Evolutionary conservation across 1,140 invertebrate species (phyloP).

Genomic region (Caerostris darwini): DNA sequence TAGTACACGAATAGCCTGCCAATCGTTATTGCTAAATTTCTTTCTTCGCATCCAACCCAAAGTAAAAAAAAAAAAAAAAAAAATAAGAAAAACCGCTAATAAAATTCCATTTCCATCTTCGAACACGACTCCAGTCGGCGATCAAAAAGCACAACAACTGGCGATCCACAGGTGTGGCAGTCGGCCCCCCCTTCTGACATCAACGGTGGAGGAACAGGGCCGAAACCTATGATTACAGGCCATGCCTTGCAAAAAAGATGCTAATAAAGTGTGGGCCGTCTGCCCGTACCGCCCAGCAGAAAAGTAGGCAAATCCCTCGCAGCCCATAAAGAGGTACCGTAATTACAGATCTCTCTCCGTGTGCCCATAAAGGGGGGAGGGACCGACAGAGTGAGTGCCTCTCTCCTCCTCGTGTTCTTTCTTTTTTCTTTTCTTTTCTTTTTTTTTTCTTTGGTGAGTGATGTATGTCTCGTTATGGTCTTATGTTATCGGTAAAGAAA

Average conservation of each 20-base stretch:
- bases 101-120: conserved; percentile 24
- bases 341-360: conserved; percentile 63
- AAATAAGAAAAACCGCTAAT: not conserved
- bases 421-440: not conserved
- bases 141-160: conserved; percentile 1
- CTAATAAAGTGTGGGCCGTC: conserved; percentile 73
- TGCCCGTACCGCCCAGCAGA: conserved; percentile 42
- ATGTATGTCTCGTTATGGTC: conserved; percentile 35
- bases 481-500: conserved; percentile 14
- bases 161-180: conserved; percentile 52
- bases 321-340: conserved; percentile 7
- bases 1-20: too few species aligned
- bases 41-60: not conserved
- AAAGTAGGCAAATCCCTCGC: conserved; percentile 36
- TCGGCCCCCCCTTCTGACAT: conserved; percentile 37
- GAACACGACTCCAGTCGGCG: not conserved
- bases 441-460: not conserved
- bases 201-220: not conserved
- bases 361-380: conserved; percentile 43
- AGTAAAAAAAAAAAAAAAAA: conserved; percentile 8
- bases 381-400: not conserved
- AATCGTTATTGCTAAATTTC: not conserved
- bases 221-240: conserved; percentile 72
- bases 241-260: conserved; percentile 53
- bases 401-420: too few species aligned